These are phyloP conservation scores for Pseudachorutes palmiensis DNA, from an alignment of 1,140 invertebrate species.

Conservation along the genomic window DNA sequence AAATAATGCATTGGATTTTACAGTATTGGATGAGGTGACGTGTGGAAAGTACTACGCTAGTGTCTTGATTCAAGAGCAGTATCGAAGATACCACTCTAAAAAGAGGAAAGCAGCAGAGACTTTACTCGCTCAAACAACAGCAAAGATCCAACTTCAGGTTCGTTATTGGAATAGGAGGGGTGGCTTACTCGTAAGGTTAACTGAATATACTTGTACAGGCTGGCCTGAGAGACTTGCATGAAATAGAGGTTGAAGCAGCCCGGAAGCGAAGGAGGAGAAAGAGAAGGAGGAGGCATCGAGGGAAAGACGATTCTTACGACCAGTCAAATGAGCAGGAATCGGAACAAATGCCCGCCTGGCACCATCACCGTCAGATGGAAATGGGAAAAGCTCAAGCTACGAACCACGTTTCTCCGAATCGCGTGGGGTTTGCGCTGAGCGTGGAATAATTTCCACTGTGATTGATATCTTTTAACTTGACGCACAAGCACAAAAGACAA, in stretches of 20 bases:
- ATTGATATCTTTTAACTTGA: too few relatives aligned
- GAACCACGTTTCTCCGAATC: conserved; percentile 65
- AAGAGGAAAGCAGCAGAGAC: conserved; percentile 76
- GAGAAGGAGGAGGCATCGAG: background rate
- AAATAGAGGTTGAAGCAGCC: conserved; percentile 7
- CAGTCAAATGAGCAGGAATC: background rate
- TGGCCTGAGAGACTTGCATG: conserved; percentile 27
- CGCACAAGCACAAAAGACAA: too few relatives aligned
- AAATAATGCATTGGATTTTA: conserved; percentile 34
- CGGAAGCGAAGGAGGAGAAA: background rate
- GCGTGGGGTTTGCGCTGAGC: background rate
- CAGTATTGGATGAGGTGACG: conserved; percentile 97
- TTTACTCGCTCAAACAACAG: background rate
- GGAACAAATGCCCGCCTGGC: background rate
- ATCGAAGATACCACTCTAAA: conserved; percentile 95
- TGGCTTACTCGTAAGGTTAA: background rate
- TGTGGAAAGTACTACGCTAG: conserved; percentile 99
- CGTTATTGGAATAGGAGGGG: background rate
- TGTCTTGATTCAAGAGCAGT: conserved; percentile 99
- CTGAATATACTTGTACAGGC: conserved; percentile 11
- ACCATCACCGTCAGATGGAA: conserved; percentile 12
- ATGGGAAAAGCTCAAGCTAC: conserved; percentile 59
- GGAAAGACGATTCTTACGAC: background rate
- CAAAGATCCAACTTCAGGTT: conserved; percentile 15
- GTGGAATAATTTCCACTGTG: too few relatives aligned